A percentile compares a stretch with the other conserved stretches of the same genome.
Conservation (phyloP, 2,797 vertebrate genomes). For the Sparidentex hasta region DNA sequence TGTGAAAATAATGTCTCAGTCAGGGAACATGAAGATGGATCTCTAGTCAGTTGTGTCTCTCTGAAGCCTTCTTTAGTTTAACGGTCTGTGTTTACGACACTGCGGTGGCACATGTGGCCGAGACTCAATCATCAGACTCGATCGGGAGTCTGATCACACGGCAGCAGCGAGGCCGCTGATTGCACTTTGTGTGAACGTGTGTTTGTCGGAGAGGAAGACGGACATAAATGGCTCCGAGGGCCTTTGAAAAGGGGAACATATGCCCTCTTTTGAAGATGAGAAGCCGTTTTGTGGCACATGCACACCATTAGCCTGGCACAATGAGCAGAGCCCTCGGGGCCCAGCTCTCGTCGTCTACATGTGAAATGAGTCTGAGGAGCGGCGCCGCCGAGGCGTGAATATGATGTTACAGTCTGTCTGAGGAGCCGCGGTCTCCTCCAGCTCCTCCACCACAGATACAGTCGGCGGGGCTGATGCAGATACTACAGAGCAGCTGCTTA, state of each 20-base stretch:
- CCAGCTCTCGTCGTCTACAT: background rate
- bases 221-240: slow-evolving; percentile 21
- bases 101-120: too few species aligned
- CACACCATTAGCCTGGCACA: slow-evolving; percentile 48
- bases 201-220: slow-evolving; percentile 17
- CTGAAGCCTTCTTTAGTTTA: background rate
- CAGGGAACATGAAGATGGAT: background rate
- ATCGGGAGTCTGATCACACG: background rate
- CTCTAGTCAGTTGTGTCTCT: background rate
- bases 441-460: background rate
- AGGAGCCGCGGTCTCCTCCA: background rate
- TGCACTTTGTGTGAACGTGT: slow-evolving; percentile 18
- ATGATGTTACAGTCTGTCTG: slow-evolving; percentile 6
- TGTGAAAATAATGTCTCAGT: too few species aligned
- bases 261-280: slow-evolving; percentile 44
- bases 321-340: slow-evolving; percentile 28
- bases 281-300: slow-evolving; percentile 44
- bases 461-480: background rate
- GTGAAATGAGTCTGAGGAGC: slow-evolving; percentile 11
- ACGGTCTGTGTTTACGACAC: background rate
- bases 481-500: background rate
- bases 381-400: slow-evolving; percentile 2
- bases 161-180: slow-evolving; percentile 11
- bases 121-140: background rate
- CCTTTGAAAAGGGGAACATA: slow-evolving; percentile 33